phyloP scores from a whole-genome alignment of 2,797 vertebrate species.

The Hydrophis major region DNA sequence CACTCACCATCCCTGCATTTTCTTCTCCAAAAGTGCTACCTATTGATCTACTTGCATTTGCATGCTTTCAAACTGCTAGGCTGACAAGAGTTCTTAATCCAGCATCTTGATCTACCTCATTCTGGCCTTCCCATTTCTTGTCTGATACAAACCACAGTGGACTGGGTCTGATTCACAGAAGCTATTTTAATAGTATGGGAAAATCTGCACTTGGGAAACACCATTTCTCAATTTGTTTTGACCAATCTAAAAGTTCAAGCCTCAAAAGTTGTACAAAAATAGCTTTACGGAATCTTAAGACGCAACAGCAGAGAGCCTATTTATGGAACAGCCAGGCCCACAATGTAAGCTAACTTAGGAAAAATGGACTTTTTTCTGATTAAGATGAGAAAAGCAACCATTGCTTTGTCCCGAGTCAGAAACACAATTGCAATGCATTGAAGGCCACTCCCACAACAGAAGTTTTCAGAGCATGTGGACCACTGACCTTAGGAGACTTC shows the following conservation, averaged over 20 bases:
- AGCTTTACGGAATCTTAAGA: not conserved
- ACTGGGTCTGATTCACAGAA: not conserved
- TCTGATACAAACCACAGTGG: not conserved
- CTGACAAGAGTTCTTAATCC: not conserved
- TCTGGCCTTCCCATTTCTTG: not conserved
- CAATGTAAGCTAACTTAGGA: not conserved
- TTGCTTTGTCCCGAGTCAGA: not conserved
- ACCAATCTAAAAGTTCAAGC: not conserved
- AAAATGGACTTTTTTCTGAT: not conserved
- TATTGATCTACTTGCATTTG: not conserved
- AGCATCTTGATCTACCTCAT: not conserved
- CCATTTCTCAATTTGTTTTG: not conserved
- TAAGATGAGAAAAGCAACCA: not conserved
- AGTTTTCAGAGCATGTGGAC: conserved; percentile 14
- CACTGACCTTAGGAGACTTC: conserved; percentile 78
- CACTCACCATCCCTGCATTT: not conserved
- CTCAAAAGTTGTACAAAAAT: not conserved
- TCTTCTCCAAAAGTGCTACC: not conserved
- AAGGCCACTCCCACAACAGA: not conserved
- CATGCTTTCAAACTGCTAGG: not conserved
- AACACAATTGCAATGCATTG: not conserved
- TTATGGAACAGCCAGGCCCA: not conserved
- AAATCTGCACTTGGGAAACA: not conserved
- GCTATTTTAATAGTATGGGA: not conserved
- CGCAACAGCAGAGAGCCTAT: not conserved